phyloP scores from a whole-genome alignment of 2,113 vertebrate species.

The Dunckerocampus dactyliophorus region DNA sequence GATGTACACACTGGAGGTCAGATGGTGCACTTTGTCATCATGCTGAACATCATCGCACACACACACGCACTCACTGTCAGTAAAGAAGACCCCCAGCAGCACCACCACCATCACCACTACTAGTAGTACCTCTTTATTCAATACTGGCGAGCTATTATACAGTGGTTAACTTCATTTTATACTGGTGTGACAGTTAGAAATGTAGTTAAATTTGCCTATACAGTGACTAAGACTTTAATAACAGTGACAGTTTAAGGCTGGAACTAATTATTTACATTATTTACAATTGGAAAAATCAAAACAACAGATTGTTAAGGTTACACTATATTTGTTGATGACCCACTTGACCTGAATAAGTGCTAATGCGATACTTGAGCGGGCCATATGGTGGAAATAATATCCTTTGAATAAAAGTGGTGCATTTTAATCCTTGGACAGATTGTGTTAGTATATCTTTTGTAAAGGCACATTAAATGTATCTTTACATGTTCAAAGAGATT shows the following conservation, averaged over 20 bases:
- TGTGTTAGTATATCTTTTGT: conserved; percentile 5
- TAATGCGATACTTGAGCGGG: neutral
- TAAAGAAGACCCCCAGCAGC: neutral
- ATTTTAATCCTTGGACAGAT: conserved; percentile 41
- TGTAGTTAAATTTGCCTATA: no score
- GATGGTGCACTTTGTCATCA: conserved; percentile 59
- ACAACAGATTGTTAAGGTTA: neutral
- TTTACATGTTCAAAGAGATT: conserved; percentile 30
- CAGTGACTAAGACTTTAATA: no score
- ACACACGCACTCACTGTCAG: conserved; percentile 17
- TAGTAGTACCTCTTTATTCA: neutral
- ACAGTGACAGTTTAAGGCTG: no score
- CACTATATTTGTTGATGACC: neutral
- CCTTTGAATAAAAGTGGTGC: conserved; percentile 13
- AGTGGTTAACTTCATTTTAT: neutral
- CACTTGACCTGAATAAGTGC: neutral
- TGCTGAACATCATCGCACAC: conserved; percentile 43
- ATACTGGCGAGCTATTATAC: conserved; percentile 9
- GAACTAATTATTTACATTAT: no score
- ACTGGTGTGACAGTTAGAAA: neutral
- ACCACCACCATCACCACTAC: neutral
- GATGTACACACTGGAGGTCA: conserved; percentile 64
- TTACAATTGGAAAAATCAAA: no score
- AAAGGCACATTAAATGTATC: neutral
- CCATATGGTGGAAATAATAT: conserved; percentile 29